Percentiles rank a stretch among this genome's conserved stretches.
Conservation (phyloP, 1,140 invertebrate genomes). For the Formica selysi region DNA sequence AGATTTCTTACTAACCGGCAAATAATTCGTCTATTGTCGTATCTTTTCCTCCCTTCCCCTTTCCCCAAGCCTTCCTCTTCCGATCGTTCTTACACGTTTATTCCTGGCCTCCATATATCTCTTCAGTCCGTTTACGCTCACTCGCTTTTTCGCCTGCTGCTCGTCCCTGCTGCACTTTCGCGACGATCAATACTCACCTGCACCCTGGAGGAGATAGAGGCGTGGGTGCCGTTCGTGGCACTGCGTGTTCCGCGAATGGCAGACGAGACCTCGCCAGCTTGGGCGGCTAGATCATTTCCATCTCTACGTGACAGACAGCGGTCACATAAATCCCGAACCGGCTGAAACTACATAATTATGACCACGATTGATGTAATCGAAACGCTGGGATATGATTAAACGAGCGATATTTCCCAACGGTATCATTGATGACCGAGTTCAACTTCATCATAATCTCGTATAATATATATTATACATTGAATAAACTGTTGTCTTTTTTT, state of each 20-base stretch:
- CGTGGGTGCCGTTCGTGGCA: slow-evolving; percentile 55
- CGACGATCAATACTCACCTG: slow-evolving; percentile 79
- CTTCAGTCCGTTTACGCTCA: slow-evolving; percentile 31
- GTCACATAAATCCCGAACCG: not conserved
- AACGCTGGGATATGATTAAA: not conserved
- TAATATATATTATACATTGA: not conserved
- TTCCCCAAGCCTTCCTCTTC: not conserved
- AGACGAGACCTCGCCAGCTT: not conserved
- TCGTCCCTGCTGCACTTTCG: slow-evolving; percentile 69
- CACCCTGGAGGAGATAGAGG: slow-evolving; percentile 48
- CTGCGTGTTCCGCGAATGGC: slow-evolving; percentile 14
- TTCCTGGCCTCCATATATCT: not conserved
- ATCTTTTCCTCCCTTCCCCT: not conserved
- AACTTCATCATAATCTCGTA: not conserved
- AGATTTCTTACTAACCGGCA: slow-evolving; percentile 18
- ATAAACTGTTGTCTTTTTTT: not conserved
- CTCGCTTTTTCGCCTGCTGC: slow-evolving; percentile 47
- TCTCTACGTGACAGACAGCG: slow-evolving; percentile 41
- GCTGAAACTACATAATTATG: slow-evolving; percentile 21
- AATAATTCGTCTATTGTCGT: slow-evolving; percentile 11
- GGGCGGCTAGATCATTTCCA: slow-evolving; percentile 19
- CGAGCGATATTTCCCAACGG: slow-evolving; percentile 6
- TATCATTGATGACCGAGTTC: not conserved
- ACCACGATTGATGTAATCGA: slow-evolving; percentile 7
- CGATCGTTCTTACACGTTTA: slow-evolving; percentile 6